A percentile compares a stretch with the other conserved stretches of the same genome.
phyloP scores from a whole-genome alignment of 2,113 vertebrate genomes.

The Cheilinus undulatus region DNA sequence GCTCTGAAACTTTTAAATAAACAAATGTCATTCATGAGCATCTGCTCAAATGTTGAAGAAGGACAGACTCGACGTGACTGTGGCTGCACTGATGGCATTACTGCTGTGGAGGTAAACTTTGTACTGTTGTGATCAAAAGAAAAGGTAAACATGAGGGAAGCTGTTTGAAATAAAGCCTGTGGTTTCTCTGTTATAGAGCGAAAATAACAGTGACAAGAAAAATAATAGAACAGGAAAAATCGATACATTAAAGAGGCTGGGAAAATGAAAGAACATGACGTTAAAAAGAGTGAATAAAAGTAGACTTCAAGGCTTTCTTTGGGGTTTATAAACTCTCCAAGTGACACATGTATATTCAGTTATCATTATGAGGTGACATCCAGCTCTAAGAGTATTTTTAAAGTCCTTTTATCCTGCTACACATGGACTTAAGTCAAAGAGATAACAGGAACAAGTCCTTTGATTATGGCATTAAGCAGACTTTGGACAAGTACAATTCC shows the following conservation, averaged over 20 bases:
- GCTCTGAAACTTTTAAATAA: background rate
- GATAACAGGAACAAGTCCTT: constrained; percentile 9
- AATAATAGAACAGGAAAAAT: background rate
- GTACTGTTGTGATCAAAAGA: background rate
- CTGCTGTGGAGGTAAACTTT: background rate
- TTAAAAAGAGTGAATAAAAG: background rate
- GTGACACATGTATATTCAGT: constrained; percentile 3
- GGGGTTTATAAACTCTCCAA: constrained; percentile 3
- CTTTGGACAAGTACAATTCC: constrained; percentile 5
- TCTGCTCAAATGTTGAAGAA: background rate
- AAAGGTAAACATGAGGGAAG: background rate
- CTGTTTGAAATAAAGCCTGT: background rate
- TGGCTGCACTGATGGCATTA: background rate
- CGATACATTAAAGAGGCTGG: background rate
- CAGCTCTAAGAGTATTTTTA: constrained; percentile 3
- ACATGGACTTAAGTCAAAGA: constrained; percentile 8
- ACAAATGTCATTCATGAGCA: background rate
- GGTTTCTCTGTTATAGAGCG: too few species aligned
- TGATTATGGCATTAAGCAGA: constrained; percentile 13
- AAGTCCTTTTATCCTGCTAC: background rate
- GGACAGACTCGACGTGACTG: background rate
- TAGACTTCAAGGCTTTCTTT: background rate
- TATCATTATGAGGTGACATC: background rate
- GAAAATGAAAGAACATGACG: background rate
- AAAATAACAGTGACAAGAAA: background rate